Evolutionary conservation across 2,888 invertebrate genomes (phyloP), one percentile per base, ranked within the genome.

Genomic region (Phortica okadai): DNA sequence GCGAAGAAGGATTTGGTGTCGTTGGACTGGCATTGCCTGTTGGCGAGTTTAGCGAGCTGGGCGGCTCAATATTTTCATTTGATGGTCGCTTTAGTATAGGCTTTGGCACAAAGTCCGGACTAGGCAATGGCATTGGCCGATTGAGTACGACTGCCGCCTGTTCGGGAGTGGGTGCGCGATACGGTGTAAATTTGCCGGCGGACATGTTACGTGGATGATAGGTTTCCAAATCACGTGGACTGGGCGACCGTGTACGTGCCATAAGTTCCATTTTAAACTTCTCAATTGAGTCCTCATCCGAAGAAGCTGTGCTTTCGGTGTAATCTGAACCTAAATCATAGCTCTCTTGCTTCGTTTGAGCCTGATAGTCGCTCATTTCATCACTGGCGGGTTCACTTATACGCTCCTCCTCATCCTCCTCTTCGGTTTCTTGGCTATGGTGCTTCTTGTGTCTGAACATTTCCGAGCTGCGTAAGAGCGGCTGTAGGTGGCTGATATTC

Each of bases 101-200:
- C 89, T 96, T 96, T 0, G 96, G 96, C 50, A 95, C 91, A 85
- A 95, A 94, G 89, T 94, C 95, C 0, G 95, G 94, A 89, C 94
- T 94, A 0, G 94, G 94, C 66, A 94, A 90, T n/a, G 94, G 94
- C 77, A 91, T 76, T 0, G 94, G 94, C 82, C 94, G 94, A 0
- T 93, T 92, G 2, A 93, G 90, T 80, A 94, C 93, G 77, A 93
- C 93, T 80, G 94, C 94, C 0, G 93, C 93, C 85, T 93, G 92
- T 74, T 93, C 93, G 59, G 92, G 92, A 21, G 92, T 92, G 0
- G 90, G 90, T 3, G 89, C 89, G 45, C 90, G 89, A 75, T 90
- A 91, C 0, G 91, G 91, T 1, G 91, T 91, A 54, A 91, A 90
- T 16, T 89, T 86, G 41, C 87, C 90, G 0, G 89, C 89, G 2